Percentiles rank a stretch among this genome's conserved stretches.
phyloP scores from a whole-genome alignment of 2,888 invertebrate species.

The Torymus aiolomorphi region DNA sequence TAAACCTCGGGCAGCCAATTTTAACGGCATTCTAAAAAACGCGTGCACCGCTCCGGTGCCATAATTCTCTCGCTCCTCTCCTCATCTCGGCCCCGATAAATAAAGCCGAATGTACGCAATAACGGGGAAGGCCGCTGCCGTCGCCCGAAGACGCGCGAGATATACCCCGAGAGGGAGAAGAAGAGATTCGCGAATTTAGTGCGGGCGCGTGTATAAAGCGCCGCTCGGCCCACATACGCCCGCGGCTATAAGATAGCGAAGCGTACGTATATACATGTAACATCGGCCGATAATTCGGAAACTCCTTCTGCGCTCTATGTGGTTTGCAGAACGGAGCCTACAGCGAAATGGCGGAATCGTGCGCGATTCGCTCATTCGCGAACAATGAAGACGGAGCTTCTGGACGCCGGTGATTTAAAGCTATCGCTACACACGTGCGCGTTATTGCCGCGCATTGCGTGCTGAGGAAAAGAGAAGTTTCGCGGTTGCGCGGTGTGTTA shows the following conservation, averaged over 20 bases:
- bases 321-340: neutral
- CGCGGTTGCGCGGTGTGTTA: no score
- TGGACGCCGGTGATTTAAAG: conserved; percentile 10
- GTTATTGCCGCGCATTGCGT: no score
- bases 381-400: conserved; percentile 41
- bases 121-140: neutral
- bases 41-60: conserved; percentile 14
- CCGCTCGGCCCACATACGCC: neutral
- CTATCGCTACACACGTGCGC: neutral
- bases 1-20: neutral
- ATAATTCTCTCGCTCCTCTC: conserved; percentile 33
- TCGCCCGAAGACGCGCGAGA: neutral
- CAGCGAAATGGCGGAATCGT: neutral
- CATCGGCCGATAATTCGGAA: conserved; percentile 36
- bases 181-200: conserved; percentile 43
- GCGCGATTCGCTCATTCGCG: conserved; percentile 9
- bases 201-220: conserved; percentile 26
- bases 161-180: neutral
- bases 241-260: neutral
- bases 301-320: conserved; percentile 13
- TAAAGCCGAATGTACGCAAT: conserved; percentile 54
- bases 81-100: conserved; percentile 53
- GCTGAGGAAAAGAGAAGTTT: no score
- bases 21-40: conserved; percentile 12
- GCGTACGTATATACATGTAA: conserved; percentile 1